A percentile compares a stretch with the other conserved stretches of the same genome.
Conservation (phyloP, 2,888 invertebrate species). For the Vannuccia rotundouncinata region DNA sequence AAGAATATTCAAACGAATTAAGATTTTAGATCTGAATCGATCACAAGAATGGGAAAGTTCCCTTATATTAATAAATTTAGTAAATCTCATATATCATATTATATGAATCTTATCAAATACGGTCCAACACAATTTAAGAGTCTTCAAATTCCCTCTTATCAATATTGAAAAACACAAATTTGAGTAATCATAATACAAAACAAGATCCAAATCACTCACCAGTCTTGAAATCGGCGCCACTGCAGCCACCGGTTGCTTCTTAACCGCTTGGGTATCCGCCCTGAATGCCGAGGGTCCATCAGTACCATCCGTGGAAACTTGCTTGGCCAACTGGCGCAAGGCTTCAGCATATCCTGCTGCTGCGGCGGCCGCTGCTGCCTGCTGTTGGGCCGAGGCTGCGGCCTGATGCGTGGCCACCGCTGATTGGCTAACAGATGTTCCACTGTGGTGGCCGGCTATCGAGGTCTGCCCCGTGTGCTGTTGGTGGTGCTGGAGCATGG, state of each 20-base stretch:
- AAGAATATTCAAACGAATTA: too few relatives aligned
- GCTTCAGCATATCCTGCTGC: background rate
- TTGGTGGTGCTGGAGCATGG: background rate
- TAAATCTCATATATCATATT: too few relatives aligned
- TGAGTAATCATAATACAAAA: too few relatives aligned
- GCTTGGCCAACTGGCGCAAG: background rate
- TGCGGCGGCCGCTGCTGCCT: background rate
- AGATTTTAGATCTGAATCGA: too few relatives aligned
- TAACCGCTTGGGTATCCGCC: background rate
- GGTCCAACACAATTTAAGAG: too few relatives aligned
- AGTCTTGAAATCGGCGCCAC: background rate
- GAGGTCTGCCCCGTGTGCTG: background rate
- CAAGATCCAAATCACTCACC: too few relatives aligned
- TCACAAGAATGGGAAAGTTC: too few relatives aligned
- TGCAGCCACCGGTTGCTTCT: constrained; percentile 1
- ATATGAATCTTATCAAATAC: too few relatives aligned
- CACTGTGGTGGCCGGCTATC: background rate
- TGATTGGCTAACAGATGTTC: constrained; percentile 4
- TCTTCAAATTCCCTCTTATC: too few relatives aligned
- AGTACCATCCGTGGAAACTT: background rate
- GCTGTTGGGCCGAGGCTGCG: background rate
- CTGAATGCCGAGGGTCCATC: constrained; percentile 8
- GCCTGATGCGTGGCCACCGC: background rate
- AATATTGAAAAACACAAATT: too few relatives aligned
- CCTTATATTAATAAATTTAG: too few relatives aligned